Evolutionary conservation across 2,888 invertebrate genomes (phyloP).

Genomic region (Andricus curvator): DNA sequence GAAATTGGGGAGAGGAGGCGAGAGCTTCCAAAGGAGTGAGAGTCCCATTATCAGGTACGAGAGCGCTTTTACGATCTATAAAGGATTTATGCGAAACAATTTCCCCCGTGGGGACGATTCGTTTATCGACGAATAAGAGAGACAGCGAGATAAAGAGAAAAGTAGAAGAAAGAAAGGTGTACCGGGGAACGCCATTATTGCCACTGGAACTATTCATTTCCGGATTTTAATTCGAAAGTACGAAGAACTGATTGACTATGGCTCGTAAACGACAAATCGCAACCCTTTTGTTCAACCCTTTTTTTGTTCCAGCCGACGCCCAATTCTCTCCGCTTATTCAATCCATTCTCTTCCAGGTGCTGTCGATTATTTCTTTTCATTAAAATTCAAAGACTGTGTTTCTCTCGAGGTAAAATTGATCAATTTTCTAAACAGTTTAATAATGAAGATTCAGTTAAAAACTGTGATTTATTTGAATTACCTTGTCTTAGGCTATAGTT

Average conservation of each 20-base stretch:
- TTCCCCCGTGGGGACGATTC: conserved; percentile 60
- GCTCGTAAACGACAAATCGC: conserved; percentile 38
- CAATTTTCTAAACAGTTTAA: neutral
- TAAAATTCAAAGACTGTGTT: neutral
- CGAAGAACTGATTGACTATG: conserved; percentile 41
- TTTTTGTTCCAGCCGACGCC: neutral
- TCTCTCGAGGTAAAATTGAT: neutral
- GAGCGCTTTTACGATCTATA: conserved; percentile 67
- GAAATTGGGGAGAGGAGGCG: conserved; percentile 36
- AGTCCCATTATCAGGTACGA: conserved; percentile 42
- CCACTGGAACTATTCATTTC: conserved; percentile 40
- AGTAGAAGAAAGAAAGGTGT: conserved; percentile 33
- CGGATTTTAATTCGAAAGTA: conserved; percentile 43
- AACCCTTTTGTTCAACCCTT: conserved; percentile 33
- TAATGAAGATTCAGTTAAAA: no score
- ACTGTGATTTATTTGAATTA: no score
- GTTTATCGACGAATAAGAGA: conserved; percentile 44
- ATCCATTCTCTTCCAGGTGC: conserved; percentile 24
- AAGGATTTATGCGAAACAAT: conserved; percentile 70
- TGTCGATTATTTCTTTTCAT: conserved; percentile 22
- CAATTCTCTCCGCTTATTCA: conserved; percentile 31
- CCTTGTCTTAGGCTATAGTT: no score
- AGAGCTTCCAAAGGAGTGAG: conserved; percentile 53
- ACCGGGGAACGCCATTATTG: conserved; percentile 32
- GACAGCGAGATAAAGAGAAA: conserved; percentile 44